Conservation (phyloP, 1,140 invertebrate species). For the Magallana angulata region DNA sequence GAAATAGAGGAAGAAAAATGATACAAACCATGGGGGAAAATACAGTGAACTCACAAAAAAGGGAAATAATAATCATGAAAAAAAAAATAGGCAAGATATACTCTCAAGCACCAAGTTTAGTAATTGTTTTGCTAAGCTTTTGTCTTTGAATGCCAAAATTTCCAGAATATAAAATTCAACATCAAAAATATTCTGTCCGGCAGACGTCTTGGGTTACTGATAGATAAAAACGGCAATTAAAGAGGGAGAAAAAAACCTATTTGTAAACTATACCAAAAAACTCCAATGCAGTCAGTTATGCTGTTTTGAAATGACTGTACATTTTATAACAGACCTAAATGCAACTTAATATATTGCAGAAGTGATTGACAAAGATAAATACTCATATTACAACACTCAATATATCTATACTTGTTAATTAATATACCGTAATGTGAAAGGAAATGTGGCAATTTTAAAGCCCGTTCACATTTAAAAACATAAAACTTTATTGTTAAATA, state of each 20-base stretch:
- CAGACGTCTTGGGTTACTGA: background rate
- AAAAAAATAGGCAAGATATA: conserved; percentile 12
- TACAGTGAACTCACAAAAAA: background rate
- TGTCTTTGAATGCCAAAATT: background rate
- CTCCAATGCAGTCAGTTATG: too few relatives aligned
- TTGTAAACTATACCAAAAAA: too few relatives aligned
- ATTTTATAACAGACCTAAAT: too few relatives aligned
- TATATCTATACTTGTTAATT: too few relatives aligned
- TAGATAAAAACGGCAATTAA: background rate
- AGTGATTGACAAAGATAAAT: too few relatives aligned
- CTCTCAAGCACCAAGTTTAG: background rate
- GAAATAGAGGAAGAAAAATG: background rate
- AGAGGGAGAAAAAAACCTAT: background rate
- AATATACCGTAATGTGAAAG: too few relatives aligned
- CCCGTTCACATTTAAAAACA: too few relatives aligned
- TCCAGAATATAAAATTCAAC: background rate
- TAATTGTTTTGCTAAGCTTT: conserved; percentile 17
- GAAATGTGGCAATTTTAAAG: too few relatives aligned
- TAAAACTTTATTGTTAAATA: too few relatives aligned
- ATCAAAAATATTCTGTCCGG: background rate
- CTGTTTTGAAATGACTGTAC: too few relatives aligned
- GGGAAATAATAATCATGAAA: background rate
- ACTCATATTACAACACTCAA: too few relatives aligned
- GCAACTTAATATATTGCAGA: too few relatives aligned
- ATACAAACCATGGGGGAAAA: background rate